Evolutionary conservation across 2,797 vertebrate species (phyloP), one percentile per base, ranked within the genome.

Genomic region (Denticeps clupeoides): DNA sequence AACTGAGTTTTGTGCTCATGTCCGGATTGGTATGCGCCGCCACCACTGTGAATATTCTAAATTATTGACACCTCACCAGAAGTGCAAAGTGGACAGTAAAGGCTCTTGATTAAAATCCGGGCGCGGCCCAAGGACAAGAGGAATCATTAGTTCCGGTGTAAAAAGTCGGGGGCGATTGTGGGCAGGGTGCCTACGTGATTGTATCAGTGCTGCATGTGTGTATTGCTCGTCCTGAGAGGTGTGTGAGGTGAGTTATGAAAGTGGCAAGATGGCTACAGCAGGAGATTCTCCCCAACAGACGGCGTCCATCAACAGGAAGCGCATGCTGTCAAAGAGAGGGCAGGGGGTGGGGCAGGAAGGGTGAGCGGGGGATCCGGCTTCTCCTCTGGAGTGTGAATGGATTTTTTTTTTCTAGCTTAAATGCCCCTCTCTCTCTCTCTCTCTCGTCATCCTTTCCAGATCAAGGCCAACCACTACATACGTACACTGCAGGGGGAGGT

Each of bases 51-150:
- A 67, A 71, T 69, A 71, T 69, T 63, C 62, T 49, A 56, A 59
- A 65, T 65, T 67, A 69, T 71, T 69, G 69, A 67, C 66, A 66
- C 56, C 60, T 64, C 38, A 29, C 66, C 65, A 49, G 67, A 70
- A 71, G 58, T 63, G 69, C 65, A 33, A 64, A 61, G 55, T 63
- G 60, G 69, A 67, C 66, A 62, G 55, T 60, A 56, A 60, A 55
- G 52, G 27, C 41, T 33, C 55, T 46, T 60, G 66, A 71, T 71
- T 69, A 68, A 64, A 69, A 56, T 48, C 23, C 13, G 32, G 26
- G 49, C 37, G 38, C 44, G 18, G 21, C 41, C 59, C 62, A 69
- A 69, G 65, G 69, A 63, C 69, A 49, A 55, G 54, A 59, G 51
- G 52, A 58, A 59, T 58, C 21, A 53, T 59, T 58, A 41, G 40